Evolutionary conservation across 2,888 invertebrate genomes (phyloP), one percentile per base, ranked within the genome.

Genomic region (Clivina fossor): DNA sequence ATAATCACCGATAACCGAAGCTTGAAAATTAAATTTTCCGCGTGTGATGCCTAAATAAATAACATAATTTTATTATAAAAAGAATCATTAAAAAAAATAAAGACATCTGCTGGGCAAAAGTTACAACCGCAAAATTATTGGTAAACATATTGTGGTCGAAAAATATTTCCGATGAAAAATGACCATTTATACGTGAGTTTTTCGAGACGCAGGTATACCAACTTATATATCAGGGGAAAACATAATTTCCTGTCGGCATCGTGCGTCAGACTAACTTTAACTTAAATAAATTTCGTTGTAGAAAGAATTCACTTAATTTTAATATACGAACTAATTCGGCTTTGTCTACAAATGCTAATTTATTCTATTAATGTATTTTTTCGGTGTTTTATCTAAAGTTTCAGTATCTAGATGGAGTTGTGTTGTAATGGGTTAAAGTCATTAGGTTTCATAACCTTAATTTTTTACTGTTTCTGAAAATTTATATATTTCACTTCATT

Each of bases 91-190:
- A 11, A n/a, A n/a, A n/a, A 40, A 44, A 53, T 53, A 37, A 53
- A 53, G 53, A 44, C 53, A 53, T 53, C 53, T 53, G 53, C 19
- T n/a, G n/a, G n/a, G n/a, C n/a, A n/a, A n/a, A n/a, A n/a, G n/a
- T n/a, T 40, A 44, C 44, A 24, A 53, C 53, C 53, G 37, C 53
- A 53, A 53, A 50, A 53, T 53, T 44, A 53, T 53, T 26, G 19
- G 53, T 51, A 51, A 51, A 51, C 51, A 51, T 19, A 32, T 51
- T 53, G 53, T 28, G 53, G 53, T 53, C 15, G 51, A 24, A 47
- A n/a, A n/a, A 47, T 40, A 47, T 55, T 55, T 55, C 47, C 55
- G 46, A 53, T 47, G 55, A 55, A 55, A 55, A 55, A 55, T 47
- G 55, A 47, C 38, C 46, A 38, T 47, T 55, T 55, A 37, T 47